Evolutionary conservation across 2,888 invertebrate species (phyloP).

Genomic region (Conistra vaccinii): DNA sequence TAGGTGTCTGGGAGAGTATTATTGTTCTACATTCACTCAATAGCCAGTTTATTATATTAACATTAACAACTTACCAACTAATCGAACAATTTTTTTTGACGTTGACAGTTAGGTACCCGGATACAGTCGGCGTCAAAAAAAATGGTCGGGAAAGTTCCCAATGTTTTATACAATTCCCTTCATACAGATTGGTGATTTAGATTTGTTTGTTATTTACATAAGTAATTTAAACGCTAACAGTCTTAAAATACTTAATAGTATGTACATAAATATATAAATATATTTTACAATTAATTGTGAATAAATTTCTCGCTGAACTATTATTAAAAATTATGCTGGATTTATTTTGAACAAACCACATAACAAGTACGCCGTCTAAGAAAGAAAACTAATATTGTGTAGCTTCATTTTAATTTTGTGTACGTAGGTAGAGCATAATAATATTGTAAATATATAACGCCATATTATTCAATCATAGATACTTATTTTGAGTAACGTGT

Average conservation of each 20-base stretch:
- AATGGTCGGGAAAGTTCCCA: neutral
- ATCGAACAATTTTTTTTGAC: too few species aligned
- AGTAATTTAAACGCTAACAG: too few species aligned
- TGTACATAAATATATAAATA: too few species aligned
- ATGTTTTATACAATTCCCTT: neutral
- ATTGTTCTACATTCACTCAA: neutral
- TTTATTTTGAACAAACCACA: neutral
- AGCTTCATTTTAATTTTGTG: conserved; percentile 6
- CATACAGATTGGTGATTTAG: too few species aligned
- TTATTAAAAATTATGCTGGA: neutral
- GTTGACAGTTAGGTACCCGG: too few species aligned
- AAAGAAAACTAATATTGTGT: neutral
- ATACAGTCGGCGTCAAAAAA: neutral
- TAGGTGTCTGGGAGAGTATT: neutral
- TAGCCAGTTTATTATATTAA: neutral
- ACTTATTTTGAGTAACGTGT: conserved; percentile 48
- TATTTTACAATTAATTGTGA: neutral
- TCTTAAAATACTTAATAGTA: too few species aligned
- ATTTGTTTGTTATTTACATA: too few species aligned
- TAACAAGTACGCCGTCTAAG: conserved; percentile 47
- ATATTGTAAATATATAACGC: conserved; percentile 54
- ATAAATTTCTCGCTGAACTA: neutral
- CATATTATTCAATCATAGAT: conserved; percentile 57
- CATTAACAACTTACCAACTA: neutral
- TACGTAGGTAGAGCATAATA: neutral